Evolutionary conservation across 2,888 invertebrate species (phyloP).

Genomic region (Periphyllus acericola): DNA sequence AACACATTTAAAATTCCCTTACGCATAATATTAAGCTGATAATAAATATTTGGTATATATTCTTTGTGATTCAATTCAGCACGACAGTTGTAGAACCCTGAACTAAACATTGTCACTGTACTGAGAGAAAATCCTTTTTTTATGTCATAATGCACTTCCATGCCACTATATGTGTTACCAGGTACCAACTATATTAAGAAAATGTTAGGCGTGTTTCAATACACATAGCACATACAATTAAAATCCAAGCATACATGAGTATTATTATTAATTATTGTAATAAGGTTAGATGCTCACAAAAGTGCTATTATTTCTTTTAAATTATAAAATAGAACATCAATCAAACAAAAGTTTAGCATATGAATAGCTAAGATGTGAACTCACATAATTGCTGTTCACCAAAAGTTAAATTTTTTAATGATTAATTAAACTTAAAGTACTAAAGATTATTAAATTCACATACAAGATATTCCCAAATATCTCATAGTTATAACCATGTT

Average conservation of each 20-base stretch:
- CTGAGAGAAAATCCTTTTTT: constrained; percentile 50
- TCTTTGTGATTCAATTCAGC: constrained; percentile 30
- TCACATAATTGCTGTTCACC: background rate
- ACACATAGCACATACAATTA: constrained; percentile 5
- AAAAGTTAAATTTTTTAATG: background rate
- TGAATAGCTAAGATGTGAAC: background rate
- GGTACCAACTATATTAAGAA: constrained; percentile 55
- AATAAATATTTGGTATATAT: background rate
- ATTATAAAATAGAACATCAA: background rate
- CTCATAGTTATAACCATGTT: too few species aligned
- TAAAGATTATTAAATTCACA: too few species aligned
- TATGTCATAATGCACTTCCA: constrained; percentile 58
- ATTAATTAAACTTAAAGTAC: too few species aligned
- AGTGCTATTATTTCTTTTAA: background rate
- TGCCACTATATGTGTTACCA: constrained; percentile 53
- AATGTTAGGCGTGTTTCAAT: constrained; percentile 39
- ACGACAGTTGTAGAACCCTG: constrained; percentile 55
- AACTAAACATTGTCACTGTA: constrained; percentile 42
- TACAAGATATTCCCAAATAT: too few species aligned
- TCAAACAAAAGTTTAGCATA: background rate
- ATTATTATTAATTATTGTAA: constrained; percentile 4
- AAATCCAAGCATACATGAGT: constrained; percentile 6
- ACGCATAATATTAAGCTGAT: constrained; percentile 34
- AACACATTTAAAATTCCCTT: constrained; percentile 48
- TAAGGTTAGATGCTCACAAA: constrained; percentile 11